phyloP scores from a whole-genome alignment of 2,888 invertebrate genomes.

The Drosophila recens region DNA sequence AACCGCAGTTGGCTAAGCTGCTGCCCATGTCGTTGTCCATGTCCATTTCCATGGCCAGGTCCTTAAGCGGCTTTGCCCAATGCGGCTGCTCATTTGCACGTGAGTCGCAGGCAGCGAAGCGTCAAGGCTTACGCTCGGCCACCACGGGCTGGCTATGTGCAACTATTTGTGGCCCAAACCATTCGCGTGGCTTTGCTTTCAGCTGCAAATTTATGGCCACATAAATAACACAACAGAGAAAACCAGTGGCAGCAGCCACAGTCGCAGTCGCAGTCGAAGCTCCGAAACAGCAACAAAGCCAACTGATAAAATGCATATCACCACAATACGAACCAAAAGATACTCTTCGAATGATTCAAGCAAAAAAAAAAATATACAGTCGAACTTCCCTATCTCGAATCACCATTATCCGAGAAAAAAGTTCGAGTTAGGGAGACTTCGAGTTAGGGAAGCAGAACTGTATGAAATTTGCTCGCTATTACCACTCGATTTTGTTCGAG shows the following conservation, averaged over 20 bases:
- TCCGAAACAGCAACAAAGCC: slow-evolving; percentile 13
- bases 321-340: slow-evolving; percentile 14
- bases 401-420: too few relatives aligned
- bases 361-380: too few relatives aligned
- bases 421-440: too few relatives aligned
- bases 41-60: slow-evolving; percentile 57
- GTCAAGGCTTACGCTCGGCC: slow-evolving; percentile 71
- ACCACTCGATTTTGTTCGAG: too few relatives aligned
- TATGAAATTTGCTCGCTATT: too few relatives aligned
- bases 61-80: slow-evolving; percentile 73
- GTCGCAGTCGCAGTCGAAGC: slow-evolving; percentile 6
- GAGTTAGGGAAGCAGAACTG: too few relatives aligned
- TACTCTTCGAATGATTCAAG: slow-evolving; percentile 22
- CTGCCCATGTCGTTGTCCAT: slow-evolving; percentile 53
- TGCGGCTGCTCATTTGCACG: slow-evolving; percentile 72
- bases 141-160: slow-evolving; percentile 27
- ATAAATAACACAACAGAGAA: slow-evolving; percentile 74
- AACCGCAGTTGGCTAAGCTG: slow-evolving; percentile 72
- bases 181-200: slow-evolving; percentile 74
- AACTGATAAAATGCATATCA: slow-evolving; percentile 5
- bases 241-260: slow-evolving; percentile 67
- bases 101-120: slow-evolving; percentile 63
- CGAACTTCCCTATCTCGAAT: too few relatives aligned
- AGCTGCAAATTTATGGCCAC: slow-evolving; percentile 77
- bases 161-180: slow-evolving; percentile 65